Conservation (phyloP, 2,113 vertebrate species). For the Noturus placidus region DNA sequence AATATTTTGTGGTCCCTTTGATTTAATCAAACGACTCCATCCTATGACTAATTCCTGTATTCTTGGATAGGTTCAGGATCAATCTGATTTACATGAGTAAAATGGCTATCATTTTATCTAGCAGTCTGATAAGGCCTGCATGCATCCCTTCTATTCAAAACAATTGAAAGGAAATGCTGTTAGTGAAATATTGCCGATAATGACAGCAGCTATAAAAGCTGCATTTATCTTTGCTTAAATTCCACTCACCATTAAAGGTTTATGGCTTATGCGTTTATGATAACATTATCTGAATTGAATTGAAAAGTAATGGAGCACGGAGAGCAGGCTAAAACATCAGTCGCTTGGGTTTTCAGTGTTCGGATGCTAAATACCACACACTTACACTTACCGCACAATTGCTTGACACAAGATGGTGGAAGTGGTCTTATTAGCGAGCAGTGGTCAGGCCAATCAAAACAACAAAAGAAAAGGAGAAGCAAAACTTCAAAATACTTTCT, state of each 20-base stretch:
- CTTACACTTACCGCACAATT: neutral
- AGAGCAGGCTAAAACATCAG: conserved; percentile 7
- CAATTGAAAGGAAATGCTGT: conserved; percentile 14
- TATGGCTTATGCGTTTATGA: conserved; percentile 13
- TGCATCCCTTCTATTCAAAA: conserved; percentile 10
- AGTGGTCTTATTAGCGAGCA: neutral
- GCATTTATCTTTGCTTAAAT: conserved; percentile 17
- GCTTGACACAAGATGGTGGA: neutral
- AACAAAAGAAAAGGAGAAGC: neutral
- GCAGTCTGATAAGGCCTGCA: neutral
- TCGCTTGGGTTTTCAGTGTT: neutral
- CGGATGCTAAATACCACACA: conserved; percentile 11
- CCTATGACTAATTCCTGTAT: conserved; percentile 11
- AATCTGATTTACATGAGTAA: conserved; percentile 28
- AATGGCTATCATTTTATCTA: neutral
- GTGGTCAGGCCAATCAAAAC: neutral
- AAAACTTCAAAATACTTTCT: conserved; percentile 17
- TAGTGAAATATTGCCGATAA: conserved; percentile 29
- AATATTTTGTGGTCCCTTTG: neutral
- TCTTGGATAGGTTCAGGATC: neutral
- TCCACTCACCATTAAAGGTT: conserved; percentile 4
- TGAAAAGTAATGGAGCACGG: conserved; percentile 24
- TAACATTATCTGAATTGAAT: conserved; percentile 13
- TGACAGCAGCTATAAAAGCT: conserved; percentile 8
- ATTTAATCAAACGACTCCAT: conserved; percentile 20